Conservation (phyloP, 1,140 invertebrate genomes). For the Drosophila littoralis region DNA sequence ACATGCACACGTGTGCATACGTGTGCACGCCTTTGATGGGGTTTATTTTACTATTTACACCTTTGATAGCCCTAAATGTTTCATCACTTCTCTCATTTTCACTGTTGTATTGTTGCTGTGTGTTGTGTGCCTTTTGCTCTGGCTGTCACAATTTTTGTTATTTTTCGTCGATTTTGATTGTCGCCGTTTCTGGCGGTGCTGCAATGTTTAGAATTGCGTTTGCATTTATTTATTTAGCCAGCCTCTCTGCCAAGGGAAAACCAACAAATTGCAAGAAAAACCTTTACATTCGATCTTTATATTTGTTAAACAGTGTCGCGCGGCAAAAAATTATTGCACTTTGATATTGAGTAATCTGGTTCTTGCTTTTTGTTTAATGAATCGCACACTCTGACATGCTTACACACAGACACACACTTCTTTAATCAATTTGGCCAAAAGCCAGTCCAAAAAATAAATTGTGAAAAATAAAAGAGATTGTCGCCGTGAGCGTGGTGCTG, state of each 20-base stretch:
- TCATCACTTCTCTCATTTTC: slow-evolving; percentile 23
- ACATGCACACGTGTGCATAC: background rate
- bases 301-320: slow-evolving; percentile 14
- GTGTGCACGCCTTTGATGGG: background rate
- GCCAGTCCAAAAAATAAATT: slow-evolving; percentile 55
- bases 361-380: slow-evolving; percentile 51
- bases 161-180: slow-evolving; percentile 22
- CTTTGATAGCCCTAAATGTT: slow-evolving; percentile 4
- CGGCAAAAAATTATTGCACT: slow-evolving; percentile 32
- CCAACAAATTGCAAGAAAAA: background rate
- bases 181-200: slow-evolving; percentile 26
- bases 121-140: background rate
- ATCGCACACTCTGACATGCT: slow-evolving; percentile 25
- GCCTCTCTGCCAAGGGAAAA: background rate
- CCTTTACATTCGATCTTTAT: background rate
- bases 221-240: background rate
- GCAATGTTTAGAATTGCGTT: slow-evolving; percentile 15
- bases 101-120: slow-evolving; percentile 10
- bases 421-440: slow-evolving; percentile 52
- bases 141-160: slow-evolving; percentile 25
- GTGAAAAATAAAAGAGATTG: slow-evolving; percentile 51
- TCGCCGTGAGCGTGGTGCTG: slow-evolving; percentile 36
- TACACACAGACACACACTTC: slow-evolving; percentile 16
- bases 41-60: slow-evolving; percentile 32
- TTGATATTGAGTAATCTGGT: slow-evolving; percentile 50